Conservation (phyloP, 1,140 invertebrate genomes). For the Artemia franciscana region DNA sequence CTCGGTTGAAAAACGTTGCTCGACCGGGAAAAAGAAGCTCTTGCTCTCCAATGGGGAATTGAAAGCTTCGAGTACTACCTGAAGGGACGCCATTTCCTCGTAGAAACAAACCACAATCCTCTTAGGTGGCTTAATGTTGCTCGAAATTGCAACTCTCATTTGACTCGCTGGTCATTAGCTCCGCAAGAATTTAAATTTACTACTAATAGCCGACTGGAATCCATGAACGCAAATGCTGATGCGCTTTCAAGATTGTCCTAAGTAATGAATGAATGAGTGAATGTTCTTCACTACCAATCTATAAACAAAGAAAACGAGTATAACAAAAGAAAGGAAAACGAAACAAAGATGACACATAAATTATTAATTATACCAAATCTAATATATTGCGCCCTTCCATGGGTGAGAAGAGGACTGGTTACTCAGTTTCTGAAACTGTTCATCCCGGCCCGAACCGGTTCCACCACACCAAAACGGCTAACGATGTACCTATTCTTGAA, state of each 20-base stretch:
- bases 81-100: constrained; percentile 16
- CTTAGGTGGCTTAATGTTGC: constrained; percentile 12
- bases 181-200: neutral
- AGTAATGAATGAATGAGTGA: too few species aligned
- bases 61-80: constrained; percentile 18
- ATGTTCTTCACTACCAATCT: too few species aligned
- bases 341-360: too few species aligned
- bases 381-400: too few species aligned
- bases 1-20: constrained; percentile 19
- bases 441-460: too few species aligned
- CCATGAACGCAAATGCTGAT: neutral
- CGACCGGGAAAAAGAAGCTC: constrained; percentile 21
- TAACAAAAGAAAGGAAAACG: too few species aligned
- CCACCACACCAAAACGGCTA: too few species aligned
- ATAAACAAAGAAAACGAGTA: too few species aligned
- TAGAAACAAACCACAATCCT: constrained; percentile 21
- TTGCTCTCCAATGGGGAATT: constrained; percentile 16
- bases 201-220: neutral
- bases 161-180: neutral
- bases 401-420: too few species aligned
- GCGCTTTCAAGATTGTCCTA: neutral
- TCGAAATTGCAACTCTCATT: neutral
- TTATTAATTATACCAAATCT: too few species aligned
- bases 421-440: too few species aligned
- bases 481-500: too few species aligned